phyloP scores from a whole-genome alignment of 2,888 invertebrate species.

The Cataglyphis cursor region DNA sequence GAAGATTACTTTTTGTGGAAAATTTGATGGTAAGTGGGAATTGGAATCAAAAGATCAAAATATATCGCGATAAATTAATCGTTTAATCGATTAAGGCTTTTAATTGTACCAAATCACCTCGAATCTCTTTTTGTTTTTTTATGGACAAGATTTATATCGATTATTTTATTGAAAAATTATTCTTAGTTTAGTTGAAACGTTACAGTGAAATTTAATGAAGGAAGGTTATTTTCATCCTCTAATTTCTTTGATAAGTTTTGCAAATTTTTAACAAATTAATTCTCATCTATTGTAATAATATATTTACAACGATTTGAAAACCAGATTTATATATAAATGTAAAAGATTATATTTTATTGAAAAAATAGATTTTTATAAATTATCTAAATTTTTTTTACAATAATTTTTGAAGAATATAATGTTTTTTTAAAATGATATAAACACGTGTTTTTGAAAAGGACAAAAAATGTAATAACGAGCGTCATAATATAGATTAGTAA shows the following conservation, averaged over 20 bases:
- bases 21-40: slow-evolving; percentile 78
- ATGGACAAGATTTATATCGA: not conserved
- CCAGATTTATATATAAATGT: not conserved
- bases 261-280: not conserved
- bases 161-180: not conserved
- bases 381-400: not conserved
- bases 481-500: slow-evolving; percentile 51
- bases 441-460: not conserved
- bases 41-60: slow-evolving; percentile 68
- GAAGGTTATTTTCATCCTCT: no score
- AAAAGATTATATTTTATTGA: not conserved
- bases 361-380: slow-evolving; percentile 5
- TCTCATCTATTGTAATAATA: not conserved
- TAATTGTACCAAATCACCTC: slow-evolving; percentile 3
- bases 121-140: not conserved
- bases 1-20: slow-evolving; percentile 81
- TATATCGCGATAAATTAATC: slow-evolving; percentile 51
- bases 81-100: slow-evolving; percentile 21
- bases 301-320: not conserved
- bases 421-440: not conserved
- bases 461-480: slow-evolving; percentile 13
- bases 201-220: not conserved
- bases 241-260: not conserved
- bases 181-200: not conserved
- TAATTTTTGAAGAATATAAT: not conserved